Base-by-base conservation (phyloP, 1,140 invertebrate species). In the Lepidurus arcticus region DNA sequence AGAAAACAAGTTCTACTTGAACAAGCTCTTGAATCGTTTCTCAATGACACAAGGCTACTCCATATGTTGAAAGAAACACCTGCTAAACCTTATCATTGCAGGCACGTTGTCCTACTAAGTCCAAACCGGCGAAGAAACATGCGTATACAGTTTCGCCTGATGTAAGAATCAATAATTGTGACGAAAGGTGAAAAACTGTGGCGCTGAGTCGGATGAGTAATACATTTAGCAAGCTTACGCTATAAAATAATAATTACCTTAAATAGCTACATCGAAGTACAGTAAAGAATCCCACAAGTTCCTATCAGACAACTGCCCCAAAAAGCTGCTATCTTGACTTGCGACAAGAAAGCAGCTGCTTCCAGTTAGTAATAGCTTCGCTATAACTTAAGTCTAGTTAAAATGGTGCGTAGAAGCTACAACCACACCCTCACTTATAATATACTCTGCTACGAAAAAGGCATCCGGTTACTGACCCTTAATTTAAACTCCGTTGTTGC, bases 101-200 rank as follows among this genome's bases (percentile, higher is more conserved):
- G 16, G 53, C 13, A 65, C 53, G 21, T 65, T 65, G 16, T 65
- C 53, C 16, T 21, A 65, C 53, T 65, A 13, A 65, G 34, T 21
- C 16, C 21, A 16, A 13, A 21, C 7, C 16, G 8, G 53, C 21
- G 53, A 65, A 13, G 7, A 65, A 65, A 65, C 13, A 21, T 65
- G 53, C 53, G 53, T 65, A 21, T 65, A 21, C 9, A 65, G n/a
- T 65, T 21, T 21, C 13, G 16, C 21, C 53, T 65, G 53, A 65
- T 65, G 53, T 65, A 65, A 65, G 53, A 65, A 65, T 65, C 53
- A 65, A 65, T 65, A 65, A 65, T 34, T 65, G 13, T 65, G 53
- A 21, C 21, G 53, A n/a, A 65, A 13, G 16, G 16, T 21, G 53
- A 13, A 7, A 65, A n/a, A 21, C 53, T 65, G 21, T 21, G 16